These are phyloP conservation scores for Sebastes aleutianus DNA, from an alignment of 2,797 vertebrate genomes.

Conservation along the genomic window DNA sequence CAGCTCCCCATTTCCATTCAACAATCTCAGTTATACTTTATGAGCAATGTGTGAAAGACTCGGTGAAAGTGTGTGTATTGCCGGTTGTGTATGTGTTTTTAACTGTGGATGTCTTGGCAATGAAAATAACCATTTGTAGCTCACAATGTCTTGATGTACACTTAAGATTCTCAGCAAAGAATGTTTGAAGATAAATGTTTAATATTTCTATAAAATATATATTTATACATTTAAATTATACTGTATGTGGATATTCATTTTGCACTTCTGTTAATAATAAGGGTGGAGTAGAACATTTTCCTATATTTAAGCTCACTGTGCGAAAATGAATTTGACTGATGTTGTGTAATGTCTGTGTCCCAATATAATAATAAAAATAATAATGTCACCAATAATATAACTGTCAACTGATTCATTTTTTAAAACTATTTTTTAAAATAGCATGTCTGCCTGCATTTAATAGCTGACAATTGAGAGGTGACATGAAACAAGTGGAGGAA, in stretches of 20 bases:
- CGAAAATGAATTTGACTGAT: background rate
- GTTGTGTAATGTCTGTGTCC: background rate
- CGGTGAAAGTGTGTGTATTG: background rate
- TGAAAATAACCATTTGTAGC: background rate
- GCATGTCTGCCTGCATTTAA: background rate
- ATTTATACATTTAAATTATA: slow-evolving; percentile 4
- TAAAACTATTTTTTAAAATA: background rate
- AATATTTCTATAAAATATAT: slow-evolving; percentile 2
- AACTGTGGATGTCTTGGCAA: background rate
- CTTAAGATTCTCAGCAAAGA: background rate
- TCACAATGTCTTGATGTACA: background rate
- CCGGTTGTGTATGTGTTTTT: background rate
- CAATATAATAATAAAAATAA: background rate
- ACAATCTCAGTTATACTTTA: background rate
- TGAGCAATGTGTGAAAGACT: background rate
- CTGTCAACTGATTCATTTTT: background rate
- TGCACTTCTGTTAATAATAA: background rate
- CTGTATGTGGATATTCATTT: background rate
- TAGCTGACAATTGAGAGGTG: background rate
- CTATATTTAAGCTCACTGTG: background rate
- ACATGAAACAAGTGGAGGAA: background rate
- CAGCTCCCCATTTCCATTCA: background rate
- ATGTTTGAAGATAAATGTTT: background rate
- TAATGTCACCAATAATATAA: background rate
- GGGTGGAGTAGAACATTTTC: background rate